phyloP scores from a whole-genome alignment of 2,888 invertebrate species.

The Trachelus tabidus region DNA sequence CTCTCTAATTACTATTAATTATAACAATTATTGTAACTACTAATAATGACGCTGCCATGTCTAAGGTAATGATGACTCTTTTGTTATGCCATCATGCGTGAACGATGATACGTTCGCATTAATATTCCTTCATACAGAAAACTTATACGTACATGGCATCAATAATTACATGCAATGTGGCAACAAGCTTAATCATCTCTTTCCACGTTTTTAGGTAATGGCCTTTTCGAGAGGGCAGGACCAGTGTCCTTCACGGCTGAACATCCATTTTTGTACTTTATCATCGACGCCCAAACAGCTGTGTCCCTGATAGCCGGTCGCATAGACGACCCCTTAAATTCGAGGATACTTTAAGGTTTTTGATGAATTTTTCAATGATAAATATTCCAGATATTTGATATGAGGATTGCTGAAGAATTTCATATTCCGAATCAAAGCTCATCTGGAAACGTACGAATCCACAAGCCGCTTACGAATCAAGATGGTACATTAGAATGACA shows the following conservation, averaged over 20 bases:
- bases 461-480: neutral
- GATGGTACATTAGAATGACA: neutral
- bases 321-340: constrained; percentile 84
- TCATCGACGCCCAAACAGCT: constrained; percentile 83
- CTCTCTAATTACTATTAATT: neutral
- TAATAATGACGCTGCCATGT: neutral
- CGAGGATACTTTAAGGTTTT: constrained; percentile 76
- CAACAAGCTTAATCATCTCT: neutral
- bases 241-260: constrained; percentile 81
- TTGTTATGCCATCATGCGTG: neutral
- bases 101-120: neutral
- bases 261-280: constrained; percentile 87
- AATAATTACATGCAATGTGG: neutral
- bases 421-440: neutral
- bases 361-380: neutral
- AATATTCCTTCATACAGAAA: neutral
- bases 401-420: neutral
- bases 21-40: neutral
- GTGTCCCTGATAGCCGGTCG: constrained; percentile 86
- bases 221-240: constrained; percentile 54
- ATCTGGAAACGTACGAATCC: neutral
- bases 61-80: neutral
- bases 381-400: neutral
- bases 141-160: neutral
- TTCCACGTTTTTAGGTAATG: constrained; percentile 59